A percentile compares a stretch with the other conserved stretches of the same genome.
phyloP scores from a whole-genome alignment of 2,888 invertebrate species.

The Drosophila putrida region DNA sequence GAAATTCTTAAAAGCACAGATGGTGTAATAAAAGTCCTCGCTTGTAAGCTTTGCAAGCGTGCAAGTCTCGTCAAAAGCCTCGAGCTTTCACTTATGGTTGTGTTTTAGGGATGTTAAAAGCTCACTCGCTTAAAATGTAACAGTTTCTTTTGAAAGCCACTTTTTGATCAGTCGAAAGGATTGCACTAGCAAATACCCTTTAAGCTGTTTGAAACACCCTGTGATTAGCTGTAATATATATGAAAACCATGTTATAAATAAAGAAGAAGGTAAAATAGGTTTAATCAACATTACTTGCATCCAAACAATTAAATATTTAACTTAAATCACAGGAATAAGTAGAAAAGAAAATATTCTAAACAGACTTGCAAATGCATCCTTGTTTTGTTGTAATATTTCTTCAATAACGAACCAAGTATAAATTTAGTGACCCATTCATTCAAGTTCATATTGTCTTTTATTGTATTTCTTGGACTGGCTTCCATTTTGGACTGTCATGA shows the following conservation, averaged over 20 bases:
- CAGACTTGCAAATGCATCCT: not conserved
- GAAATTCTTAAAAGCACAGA: not conserved
- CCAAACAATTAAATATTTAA: too few relatives aligned
- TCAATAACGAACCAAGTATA: conserved; percentile 22
- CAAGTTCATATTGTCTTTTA: conserved; percentile 4
- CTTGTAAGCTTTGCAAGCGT: not conserved
- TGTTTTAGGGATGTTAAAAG: not conserved
- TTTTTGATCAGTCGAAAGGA: not conserved
- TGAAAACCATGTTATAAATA: not conserved
- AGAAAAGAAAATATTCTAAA: not conserved
- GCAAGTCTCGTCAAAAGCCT: not conserved
- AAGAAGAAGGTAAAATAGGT: not conserved
- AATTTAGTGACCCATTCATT: conserved; percentile 14
- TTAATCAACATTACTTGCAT: too few relatives aligned
- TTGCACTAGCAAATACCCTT: not conserved
- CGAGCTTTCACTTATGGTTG: not conserved
- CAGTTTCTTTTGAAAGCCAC: not conserved
- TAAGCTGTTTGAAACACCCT: too few relatives aligned
- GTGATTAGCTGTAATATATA: not conserved
- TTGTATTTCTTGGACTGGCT: not conserved
- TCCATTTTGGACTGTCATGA: conserved; percentile 21
- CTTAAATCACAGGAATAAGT: not conserved
- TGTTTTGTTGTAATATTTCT: conserved; percentile 1
- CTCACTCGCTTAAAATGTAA: not conserved
- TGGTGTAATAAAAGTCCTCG: not conserved